Percentiles rank a stretch among this genome's conserved stretches.
Conservation (phyloP, 2,888 invertebrate species). For the Parochlus steinenii region DNA sequence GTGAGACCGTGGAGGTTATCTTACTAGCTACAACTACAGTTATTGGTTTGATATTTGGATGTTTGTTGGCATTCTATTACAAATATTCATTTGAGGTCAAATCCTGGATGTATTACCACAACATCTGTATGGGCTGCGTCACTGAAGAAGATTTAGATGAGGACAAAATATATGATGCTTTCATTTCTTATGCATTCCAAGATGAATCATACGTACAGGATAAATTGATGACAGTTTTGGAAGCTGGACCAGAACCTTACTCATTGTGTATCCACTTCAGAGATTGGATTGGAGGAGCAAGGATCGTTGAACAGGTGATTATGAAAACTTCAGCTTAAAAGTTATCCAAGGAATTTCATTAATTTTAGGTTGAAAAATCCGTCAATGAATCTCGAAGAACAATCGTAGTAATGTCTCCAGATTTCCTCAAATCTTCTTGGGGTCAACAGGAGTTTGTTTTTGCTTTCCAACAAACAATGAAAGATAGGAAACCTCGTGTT, state of each 20-base stretch:
- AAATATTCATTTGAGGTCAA: slow-evolving; percentile 44
- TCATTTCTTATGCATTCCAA: slow-evolving; percentile 62
- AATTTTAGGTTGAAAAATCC: slow-evolving; percentile 47
- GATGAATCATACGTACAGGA: slow-evolving; percentile 54
- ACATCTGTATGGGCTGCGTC: slow-evolving; percentile 42
- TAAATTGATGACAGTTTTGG: slow-evolving; percentile 46
- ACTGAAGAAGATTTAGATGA: slow-evolving; percentile 53
- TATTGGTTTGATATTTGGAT: slow-evolving; percentile 32
- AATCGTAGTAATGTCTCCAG: slow-evolving; percentile 49
- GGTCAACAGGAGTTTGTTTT: slow-evolving; percentile 56
- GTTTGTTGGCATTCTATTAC: slow-evolving; percentile 35
- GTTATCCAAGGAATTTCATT: no score
- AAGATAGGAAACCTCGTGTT: slow-evolving; percentile 48
- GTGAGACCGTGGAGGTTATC: slow-evolving; percentile 22
- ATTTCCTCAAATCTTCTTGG: slow-evolving; percentile 61
- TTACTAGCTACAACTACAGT: slow-evolving; percentile 30
- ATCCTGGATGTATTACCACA: slow-evolving; percentile 47
- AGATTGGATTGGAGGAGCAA: slow-evolving; percentile 57
- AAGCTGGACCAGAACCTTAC: slow-evolving; percentile 42
- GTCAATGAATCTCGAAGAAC: slow-evolving; percentile 54
- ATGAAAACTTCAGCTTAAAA: no score
- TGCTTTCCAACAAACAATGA: slow-evolving; percentile 51
- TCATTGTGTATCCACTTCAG: slow-evolving; percentile 56
- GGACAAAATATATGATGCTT: slow-evolving; percentile 51
- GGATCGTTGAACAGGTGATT: slow-evolving; percentile 39